Evolutionary conservation across 1,140 invertebrate species (phyloP).

Genomic region (Hestina assimilis): DNA sequence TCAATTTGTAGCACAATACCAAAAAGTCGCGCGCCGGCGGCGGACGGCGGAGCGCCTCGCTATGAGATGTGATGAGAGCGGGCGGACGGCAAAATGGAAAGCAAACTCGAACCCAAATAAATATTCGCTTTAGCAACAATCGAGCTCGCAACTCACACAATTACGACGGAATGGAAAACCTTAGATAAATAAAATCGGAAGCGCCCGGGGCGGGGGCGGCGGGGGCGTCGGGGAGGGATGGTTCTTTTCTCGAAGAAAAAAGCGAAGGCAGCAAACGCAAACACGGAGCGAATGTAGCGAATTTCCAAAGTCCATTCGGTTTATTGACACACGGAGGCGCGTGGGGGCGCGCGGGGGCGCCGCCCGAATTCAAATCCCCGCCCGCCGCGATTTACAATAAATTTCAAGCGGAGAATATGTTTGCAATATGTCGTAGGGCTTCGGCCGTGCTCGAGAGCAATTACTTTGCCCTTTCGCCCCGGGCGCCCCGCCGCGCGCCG

Average conservation of each 20-base stretch:
- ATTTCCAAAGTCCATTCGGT: slow-evolving; percentile 72
- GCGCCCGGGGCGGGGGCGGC: slow-evolving; percentile 35
- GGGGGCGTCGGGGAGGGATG: slow-evolving; percentile 18
- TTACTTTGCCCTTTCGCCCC: slow-evolving; percentile 47
- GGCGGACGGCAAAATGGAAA: slow-evolving; percentile 48
- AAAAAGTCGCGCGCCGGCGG: slow-evolving; percentile 26
- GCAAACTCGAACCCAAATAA: slow-evolving; percentile 69
- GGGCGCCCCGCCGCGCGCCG: slow-evolving; percentile 22
- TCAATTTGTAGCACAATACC: slow-evolving; percentile 66
- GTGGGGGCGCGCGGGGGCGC: slow-evolving; percentile 31
- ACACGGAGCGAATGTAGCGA: slow-evolving; percentile 67
- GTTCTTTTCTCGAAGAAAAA: slow-evolving; percentile 53
- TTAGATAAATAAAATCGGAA: slow-evolving; percentile 75
- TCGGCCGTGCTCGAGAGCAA: slow-evolving; percentile 41
- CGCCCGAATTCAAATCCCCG: slow-evolving; percentile 60
- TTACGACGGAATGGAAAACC: slow-evolving; percentile 72
- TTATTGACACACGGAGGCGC: slow-evolving; percentile 59
- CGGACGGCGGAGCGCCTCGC: neutral
- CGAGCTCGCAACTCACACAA: slow-evolving; percentile 69
- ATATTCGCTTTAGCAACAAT: slow-evolving; percentile 75
- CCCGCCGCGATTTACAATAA: slow-evolving; percentile 72
- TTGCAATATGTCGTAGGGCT: slow-evolving; percentile 65
- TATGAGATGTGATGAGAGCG: neutral
- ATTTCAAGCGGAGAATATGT: slow-evolving; percentile 75
- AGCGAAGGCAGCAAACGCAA: slow-evolving; percentile 67